A percentile compares a stretch with the other conserved stretches of the same genome.
Conservation (phyloP, 1,140 invertebrate genomes). For the Listronotus oregonensis region DNA sequence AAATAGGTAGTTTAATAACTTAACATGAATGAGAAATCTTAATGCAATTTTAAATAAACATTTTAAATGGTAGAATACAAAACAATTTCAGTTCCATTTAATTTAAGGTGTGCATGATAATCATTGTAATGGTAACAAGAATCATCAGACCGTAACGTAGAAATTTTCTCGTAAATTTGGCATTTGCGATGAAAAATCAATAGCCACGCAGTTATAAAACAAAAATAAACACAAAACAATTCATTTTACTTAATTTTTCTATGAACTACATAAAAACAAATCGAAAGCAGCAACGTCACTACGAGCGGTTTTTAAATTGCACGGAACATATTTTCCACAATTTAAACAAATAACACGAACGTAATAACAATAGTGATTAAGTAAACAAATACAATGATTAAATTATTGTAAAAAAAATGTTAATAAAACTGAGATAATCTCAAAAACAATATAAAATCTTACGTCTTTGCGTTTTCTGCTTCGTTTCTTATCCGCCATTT, state of each 20-base stretch:
- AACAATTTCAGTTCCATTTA: slow-evolving; percentile 20
- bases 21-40: background rate
- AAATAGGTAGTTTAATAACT: too few species aligned
- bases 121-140: background rate
- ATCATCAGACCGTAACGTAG: background rate
- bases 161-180: too few species aligned
- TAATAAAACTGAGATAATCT: background rate
- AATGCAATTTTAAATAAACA: slow-evolving; percentile 13
- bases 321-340: background rate
- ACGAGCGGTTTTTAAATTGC: background rate
- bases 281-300: slow-evolving; percentile 16
- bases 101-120: slow-evolving; percentile 4
- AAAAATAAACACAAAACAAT: background rate
- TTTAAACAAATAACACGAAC: background rate
- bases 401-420: slow-evolving; percentile 5
- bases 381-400: background rate
- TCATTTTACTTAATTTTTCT: background rate
- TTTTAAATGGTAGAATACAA: slow-evolving; percentile 9
- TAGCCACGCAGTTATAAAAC: background rate
- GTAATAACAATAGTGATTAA: background rate
- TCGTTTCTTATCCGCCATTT: slow-evolving; percentile 78
- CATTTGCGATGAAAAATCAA: too few species aligned
- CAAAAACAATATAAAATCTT: slow-evolving; percentile 50
- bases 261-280: slow-evolving; percentile 12
- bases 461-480: slow-evolving; percentile 76